Evolutionary conservation across 1,140 invertebrate genomes (phyloP).

Genomic region (Caenorhabditis inopinata): DNA sequence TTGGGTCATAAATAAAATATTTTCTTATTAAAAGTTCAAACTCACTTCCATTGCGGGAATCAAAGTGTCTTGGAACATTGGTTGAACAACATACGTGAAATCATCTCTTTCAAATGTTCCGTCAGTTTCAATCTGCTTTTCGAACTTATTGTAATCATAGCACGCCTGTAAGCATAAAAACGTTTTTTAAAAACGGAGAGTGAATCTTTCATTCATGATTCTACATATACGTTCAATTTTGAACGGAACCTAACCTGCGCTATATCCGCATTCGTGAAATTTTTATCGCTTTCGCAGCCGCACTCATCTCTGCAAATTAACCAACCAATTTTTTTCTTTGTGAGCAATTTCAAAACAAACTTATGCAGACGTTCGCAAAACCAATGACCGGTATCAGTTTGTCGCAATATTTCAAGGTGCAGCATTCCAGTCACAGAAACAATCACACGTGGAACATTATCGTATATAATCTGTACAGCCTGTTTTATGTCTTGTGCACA

Average conservation of each 20-base stretch:
- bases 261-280: conserved; percentile 49
- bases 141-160: conserved; percentile 42
- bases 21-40: neutral
- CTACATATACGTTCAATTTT: no score
- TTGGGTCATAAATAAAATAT: no score
- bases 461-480: conserved; percentile 70
- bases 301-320: conserved; percentile 52
- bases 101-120: conserved; percentile 67
- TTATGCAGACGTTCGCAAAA: conserved; percentile 55
- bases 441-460: conserved; percentile 67
- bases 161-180: conserved; percentile 7
- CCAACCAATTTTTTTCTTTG: neutral
- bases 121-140: conserved; percentile 41
- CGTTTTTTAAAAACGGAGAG: no score
- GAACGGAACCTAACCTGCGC: no score
- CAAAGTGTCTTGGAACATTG: conserved; percentile 54
- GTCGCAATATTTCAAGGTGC: conserved; percentile 49
- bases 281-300: conserved; percentile 51
- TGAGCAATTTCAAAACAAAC: conserved; percentile 44
- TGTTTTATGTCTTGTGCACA: conserved; percentile 73
- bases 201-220: no score
- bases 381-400: conserved; percentile 47
- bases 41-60: conserved; percentile 51
- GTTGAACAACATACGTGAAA: conserved; percentile 68
- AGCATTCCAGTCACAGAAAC: conserved; percentile 50